Evolutionary conservation across 2,888 invertebrate species (phyloP).

Genomic region (Nebria salina): DNA sequence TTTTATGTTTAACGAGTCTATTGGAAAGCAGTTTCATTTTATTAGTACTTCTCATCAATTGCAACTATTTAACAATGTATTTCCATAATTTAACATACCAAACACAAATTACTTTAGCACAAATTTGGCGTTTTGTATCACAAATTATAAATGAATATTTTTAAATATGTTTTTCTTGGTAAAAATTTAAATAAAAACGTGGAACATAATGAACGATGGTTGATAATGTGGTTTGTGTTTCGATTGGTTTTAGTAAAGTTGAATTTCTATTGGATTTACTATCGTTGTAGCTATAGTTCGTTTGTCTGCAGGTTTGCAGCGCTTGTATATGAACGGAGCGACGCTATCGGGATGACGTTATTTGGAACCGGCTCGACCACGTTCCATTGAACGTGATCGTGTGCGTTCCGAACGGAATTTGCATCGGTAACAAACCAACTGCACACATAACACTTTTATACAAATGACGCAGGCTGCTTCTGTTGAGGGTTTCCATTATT

Average conservation of each 20-base stretch:
- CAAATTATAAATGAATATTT: too few relatives aligned
- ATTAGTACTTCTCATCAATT: too few relatives aligned
- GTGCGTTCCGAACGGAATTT: conserved; percentile 9
- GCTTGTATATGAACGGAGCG: neutral
- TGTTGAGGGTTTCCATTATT: neutral
- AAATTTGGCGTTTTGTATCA: too few relatives aligned
- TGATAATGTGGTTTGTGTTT: too few relatives aligned
- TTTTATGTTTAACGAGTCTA: neutral
- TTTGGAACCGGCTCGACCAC: conserved; percentile 9
- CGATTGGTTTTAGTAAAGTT: too few relatives aligned
- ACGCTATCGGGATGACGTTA: neutral
- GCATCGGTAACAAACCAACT: conserved; percentile 8
- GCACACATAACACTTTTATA: neutral
- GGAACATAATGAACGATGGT: too few relatives aligned
- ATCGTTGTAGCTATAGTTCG: neutral
- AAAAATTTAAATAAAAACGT: too few relatives aligned
- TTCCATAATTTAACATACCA: too few relatives aligned
- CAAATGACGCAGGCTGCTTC: neutral
- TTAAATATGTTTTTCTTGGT: too few relatives aligned
- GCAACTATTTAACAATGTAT: too few relatives aligned
- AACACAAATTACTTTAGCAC: too few relatives aligned
- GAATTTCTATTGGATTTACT: too few relatives aligned
- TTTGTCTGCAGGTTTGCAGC: neutral
- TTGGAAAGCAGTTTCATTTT: neutral
- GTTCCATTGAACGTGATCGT: conserved; percentile 20